Conservation (phyloP, 1,140 invertebrate species). For the Penaeus japonicus region DNA sequence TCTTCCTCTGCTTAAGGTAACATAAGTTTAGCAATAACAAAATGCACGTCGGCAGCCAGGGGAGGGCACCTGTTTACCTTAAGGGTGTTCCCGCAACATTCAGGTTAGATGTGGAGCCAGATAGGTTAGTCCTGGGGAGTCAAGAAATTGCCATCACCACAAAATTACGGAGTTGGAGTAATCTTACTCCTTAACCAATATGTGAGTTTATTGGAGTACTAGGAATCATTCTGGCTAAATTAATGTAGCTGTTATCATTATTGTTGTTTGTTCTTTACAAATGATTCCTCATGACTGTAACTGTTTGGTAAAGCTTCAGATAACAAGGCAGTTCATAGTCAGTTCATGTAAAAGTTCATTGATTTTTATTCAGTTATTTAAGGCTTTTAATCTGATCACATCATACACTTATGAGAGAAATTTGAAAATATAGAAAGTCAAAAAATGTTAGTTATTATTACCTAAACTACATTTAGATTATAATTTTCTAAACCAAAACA, state of each 20-base stretch:
- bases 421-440: background rate
- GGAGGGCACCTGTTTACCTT: constrained; percentile 48
- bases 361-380: background rate
- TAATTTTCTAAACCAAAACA: background rate
- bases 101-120: constrained; percentile 58
- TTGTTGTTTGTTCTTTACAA: no score
- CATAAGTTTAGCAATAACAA: background rate
- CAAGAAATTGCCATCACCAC: constrained; percentile 39
- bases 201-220: no score
- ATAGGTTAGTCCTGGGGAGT: constrained; percentile 57
- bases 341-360: constrained; percentile 23
- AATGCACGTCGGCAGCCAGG: background rate
- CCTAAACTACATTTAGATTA: background rate
- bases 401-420: background rate
- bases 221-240: no score
- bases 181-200: no score
- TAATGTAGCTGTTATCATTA: no score
- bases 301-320: background rate
- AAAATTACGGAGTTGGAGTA: background rate
- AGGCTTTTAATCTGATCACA: background rate
- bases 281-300: background rate
- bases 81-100: constrained; percentile 54
- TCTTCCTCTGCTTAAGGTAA: background rate
- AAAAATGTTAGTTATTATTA: background rate
- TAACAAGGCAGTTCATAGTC: background rate